Evolutionary conservation across 2,888 invertebrate species (phyloP).

Genomic region (Liodrosophila aerea): DNA sequence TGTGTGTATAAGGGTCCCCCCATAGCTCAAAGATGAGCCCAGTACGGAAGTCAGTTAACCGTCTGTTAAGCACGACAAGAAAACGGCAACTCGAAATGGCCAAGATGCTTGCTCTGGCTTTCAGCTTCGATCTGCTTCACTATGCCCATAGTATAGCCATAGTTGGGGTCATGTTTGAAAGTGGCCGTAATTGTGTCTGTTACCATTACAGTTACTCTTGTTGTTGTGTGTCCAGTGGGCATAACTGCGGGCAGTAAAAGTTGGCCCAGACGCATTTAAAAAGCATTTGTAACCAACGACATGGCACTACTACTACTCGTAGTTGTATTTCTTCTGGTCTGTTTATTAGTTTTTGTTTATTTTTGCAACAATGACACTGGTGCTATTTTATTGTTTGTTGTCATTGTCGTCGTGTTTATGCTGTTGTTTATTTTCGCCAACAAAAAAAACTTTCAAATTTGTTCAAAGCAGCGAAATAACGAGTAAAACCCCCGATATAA

Average conservation of each 20-base stretch:
- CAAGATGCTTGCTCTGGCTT: conserved; percentile 38
- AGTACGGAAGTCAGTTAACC: conserved; percentile 70
- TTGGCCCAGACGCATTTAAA: conserved; percentile 38
- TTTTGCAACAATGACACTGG: conserved; percentile 44
- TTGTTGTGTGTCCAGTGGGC: conserved; percentile 13
- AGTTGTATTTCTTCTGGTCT: conserved; percentile 9
- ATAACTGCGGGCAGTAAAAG: conserved; percentile 33
- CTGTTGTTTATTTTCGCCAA: conserved; percentile 26
- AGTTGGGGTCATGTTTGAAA: conserved; percentile 65
- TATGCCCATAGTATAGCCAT: too few species aligned
- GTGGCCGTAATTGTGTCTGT: conserved; percentile 62
- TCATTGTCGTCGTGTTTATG: conserved; percentile 34
- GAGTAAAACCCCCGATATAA: not conserved
- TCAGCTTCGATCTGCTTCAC: conserved; percentile 30
- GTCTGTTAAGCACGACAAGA: conserved; percentile 56
- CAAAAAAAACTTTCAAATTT: conserved; percentile 37
- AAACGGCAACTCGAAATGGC: conserved; percentile 38
- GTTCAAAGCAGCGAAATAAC: not conserved
- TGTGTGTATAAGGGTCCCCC: too few species aligned
- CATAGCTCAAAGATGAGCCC: conserved; percentile 22
- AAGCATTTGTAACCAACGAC: conserved; percentile 42
- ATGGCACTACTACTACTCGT: conserved; percentile 20
- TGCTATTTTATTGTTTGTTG: conserved; percentile 30
- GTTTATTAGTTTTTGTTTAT: conserved; percentile 26
- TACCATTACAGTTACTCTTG: conserved; percentile 30